Conservation (phyloP, 1,140 invertebrate genomes). For the Bombus impatiens region DNA sequence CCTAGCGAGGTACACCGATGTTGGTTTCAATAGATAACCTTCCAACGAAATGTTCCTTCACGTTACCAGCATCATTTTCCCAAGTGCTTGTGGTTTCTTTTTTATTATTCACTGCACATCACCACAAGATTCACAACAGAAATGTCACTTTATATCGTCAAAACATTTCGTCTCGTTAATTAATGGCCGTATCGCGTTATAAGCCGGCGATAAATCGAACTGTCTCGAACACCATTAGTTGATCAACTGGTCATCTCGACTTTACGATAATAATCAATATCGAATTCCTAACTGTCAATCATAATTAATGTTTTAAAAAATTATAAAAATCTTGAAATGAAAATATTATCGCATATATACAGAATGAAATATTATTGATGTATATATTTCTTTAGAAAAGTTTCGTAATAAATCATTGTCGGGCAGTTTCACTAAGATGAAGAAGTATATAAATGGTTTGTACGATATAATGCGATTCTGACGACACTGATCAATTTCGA, state of each 20-base stretch:
- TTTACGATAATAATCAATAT: neutral
- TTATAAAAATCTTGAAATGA: neutral
- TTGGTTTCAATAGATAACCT: neutral
- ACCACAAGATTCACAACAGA: neutral
- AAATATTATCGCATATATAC: neutral
- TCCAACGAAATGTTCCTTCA: neutral
- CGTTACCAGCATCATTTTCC: neutral
- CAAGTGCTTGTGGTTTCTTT: neutral
- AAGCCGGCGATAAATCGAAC: slow-evolving; percentile 2
- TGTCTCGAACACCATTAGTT: neutral
- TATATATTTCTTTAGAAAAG: neutral
- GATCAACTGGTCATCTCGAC: neutral
- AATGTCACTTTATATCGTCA: neutral
- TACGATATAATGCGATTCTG: neutral
- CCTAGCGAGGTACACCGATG: neutral
- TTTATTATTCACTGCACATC: neutral
- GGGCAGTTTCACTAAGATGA: neutral
- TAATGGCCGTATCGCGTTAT: neutral
- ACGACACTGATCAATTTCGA: neutral
- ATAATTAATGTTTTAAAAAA: neutral
- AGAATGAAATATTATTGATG: neutral
- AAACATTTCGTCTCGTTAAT: neutral
- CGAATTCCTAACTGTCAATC: neutral
- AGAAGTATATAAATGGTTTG: neutral
- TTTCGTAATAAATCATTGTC: neutral